Conservation (phyloP, 2,888 invertebrate species). For the Carcina quercana region DNA sequence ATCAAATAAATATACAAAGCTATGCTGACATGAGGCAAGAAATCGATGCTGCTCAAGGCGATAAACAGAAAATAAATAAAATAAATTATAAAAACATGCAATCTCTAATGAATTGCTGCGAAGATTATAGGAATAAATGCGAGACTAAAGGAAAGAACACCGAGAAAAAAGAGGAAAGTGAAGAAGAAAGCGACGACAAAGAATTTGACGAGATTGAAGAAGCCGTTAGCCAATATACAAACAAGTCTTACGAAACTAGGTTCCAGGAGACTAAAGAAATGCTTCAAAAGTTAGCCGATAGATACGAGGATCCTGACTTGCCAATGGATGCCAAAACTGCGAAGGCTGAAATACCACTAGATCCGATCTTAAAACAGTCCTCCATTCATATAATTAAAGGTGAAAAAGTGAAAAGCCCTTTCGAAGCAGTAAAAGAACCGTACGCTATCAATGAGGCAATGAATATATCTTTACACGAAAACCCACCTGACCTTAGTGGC, state of each 20-base stretch:
- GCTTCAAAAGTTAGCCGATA: conserved; percentile 50
- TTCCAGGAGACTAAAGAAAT: conserved; percentile 60
- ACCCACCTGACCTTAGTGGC: conserved; percentile 37
- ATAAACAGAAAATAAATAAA: conserved; percentile 36
- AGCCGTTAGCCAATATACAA: conserved; percentile 51
- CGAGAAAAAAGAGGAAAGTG: conserved; percentile 14
- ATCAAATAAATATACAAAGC: conserved; percentile 40
- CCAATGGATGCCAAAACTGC: conserved; percentile 14
- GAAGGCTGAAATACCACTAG: conserved; percentile 20
- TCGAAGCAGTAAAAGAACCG: conserved; percentile 44
- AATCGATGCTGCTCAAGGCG: conserved; percentile 38
- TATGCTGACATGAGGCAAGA: conserved; percentile 43
- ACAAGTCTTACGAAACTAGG: conserved; percentile 58
- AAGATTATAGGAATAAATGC: conserved; percentile 31
- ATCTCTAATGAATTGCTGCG: conserved; percentile 39
- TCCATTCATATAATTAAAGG: conserved; percentile 42
- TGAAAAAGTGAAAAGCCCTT: conserved; percentile 29
- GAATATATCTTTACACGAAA: conserved; percentile 48
- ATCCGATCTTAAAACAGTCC: conserved; percentile 44
- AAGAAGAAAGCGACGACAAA: conserved; percentile 29
- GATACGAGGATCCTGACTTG: conserved; percentile 32
- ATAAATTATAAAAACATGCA: conserved; percentile 55
- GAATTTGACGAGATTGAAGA: conserved; percentile 56
- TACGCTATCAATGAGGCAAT: conserved; percentile 52
- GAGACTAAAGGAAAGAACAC: conserved; percentile 7